Conservation (phyloP, 2,888 invertebrate species). For the Clusia tigrina region DNA sequence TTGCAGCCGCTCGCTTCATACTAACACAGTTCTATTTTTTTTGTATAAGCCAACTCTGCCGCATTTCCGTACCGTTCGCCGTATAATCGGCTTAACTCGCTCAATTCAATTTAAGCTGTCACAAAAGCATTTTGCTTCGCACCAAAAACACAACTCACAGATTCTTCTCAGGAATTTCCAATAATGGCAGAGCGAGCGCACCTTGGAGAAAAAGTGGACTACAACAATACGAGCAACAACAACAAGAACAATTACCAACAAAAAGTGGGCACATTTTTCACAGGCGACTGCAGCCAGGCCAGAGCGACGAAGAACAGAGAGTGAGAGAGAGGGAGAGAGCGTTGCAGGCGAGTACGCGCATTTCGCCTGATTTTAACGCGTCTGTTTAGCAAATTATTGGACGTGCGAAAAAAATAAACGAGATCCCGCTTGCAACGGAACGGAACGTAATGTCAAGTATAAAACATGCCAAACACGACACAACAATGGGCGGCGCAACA, state of each 20-base stretch:
- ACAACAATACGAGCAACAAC: too few species aligned
- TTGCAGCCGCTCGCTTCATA: not conserved
- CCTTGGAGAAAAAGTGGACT: too few species aligned
- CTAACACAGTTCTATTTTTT: too few species aligned
- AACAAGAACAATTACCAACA: too few species aligned
- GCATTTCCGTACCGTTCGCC: not conserved
- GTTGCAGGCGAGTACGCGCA: too few species aligned
- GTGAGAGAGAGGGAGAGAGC: not conserved
- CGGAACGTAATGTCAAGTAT: not conserved
- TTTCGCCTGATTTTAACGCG: slow-evolving; percentile 17
- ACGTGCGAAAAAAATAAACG: slow-evolving; percentile 8
- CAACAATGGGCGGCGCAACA: slow-evolving; percentile 1
- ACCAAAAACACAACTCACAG: not conserved
- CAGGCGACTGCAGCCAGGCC: not conserved
- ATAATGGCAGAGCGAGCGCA: not conserved
- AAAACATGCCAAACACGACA: slow-evolving; percentile 7
- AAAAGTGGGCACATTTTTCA: slow-evolving; percentile 1
- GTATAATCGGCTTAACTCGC: slow-evolving; percentile 13
- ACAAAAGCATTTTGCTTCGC: slow-evolving; percentile 8
- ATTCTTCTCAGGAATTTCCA: not conserved
- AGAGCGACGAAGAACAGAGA: not conserved
- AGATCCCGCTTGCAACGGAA: slow-evolving; percentile 5
- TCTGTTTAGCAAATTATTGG: slow-evolving; percentile 14
- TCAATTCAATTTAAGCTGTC: slow-evolving; percentile 5
- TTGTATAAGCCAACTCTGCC: not conserved